A percentile compares a stretch with the other conserved stretches of the same genome.
These are phyloP conservation scores for Drosophila helvetica DNA, from an alignment of 2,888 invertebrate genomes.

Conservation along the genomic window DNA sequence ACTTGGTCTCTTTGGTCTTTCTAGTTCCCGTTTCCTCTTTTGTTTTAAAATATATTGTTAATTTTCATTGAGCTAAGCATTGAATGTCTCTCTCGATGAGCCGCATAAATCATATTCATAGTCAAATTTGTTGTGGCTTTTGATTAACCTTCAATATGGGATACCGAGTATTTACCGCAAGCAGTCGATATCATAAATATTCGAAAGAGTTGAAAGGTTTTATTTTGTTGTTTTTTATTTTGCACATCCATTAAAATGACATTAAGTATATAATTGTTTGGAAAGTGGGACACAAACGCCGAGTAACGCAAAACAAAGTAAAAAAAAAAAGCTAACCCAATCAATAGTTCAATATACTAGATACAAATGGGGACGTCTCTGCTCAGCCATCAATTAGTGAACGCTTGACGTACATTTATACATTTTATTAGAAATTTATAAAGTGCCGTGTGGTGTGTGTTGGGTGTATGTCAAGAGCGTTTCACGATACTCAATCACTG, in stretches of 20 bases:
- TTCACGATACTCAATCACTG: slow-evolving; percentile 45
- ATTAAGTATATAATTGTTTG: slow-evolving; percentile 45
- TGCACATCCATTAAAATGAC: slow-evolving; percentile 37
- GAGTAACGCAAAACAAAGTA: slow-evolving; percentile 18
- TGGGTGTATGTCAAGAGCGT: slow-evolving; percentile 15
- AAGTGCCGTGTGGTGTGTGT: slow-evolving; percentile 14
- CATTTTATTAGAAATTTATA: slow-evolving; percentile 31
- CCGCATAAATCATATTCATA: slow-evolving; percentile 47
- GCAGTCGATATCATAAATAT: slow-evolving; percentile 12
- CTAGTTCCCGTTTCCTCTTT: not conserved
- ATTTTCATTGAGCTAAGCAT: slow-evolving; percentile 52
- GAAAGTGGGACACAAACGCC: slow-evolving; percentile 36
- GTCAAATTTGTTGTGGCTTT: slow-evolving; percentile 35
- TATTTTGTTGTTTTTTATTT: slow-evolving; percentile 11
- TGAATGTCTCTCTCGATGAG: slow-evolving; percentile 35
- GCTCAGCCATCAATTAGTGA: slow-evolving; percentile 37
- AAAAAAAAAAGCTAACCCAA: slow-evolving; percentile 32
- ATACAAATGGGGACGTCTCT: slow-evolving; percentile 3
- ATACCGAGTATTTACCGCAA: slow-evolving; percentile 8
- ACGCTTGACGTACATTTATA: slow-evolving; percentile 38
- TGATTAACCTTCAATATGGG: slow-evolving; percentile 10
- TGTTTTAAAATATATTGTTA: not conserved
- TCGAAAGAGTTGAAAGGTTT: slow-evolving; percentile 19
- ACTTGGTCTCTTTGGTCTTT: not conserved
- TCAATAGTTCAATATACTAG: slow-evolving; percentile 33